Base-by-base conservation (phyloP, 2,888 invertebrate species). In the Catocala nupta region DNA sequence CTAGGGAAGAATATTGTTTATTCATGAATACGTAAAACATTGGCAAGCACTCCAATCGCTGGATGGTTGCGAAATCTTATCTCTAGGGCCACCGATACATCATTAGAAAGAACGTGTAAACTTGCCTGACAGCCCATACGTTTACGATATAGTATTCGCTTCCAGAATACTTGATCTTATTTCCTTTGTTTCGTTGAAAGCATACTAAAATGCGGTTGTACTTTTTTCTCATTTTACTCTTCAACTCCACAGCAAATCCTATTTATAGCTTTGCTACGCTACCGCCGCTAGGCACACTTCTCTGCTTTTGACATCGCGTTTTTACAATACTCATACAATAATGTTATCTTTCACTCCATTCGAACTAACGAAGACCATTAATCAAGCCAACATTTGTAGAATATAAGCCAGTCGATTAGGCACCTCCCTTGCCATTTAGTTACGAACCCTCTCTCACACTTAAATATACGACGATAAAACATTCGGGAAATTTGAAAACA, bases 11-110 rank as follows among this genome's bases (percentile, higher is more conserved):
- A 68, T 77, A 78, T 80, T 88, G 83, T 84, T 83, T 88, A 88
- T 88, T 88, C 83, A 87, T 87, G 82, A 81, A 79, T 73, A 75
- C 74, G 73, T 76, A 79, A 82, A 87, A 84, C 85, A 85, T 83
- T 77, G 80, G 66, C 68, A 59, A 75, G 77, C 82, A 82, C 83
- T 85, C 77, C 81, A 81, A 82, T 84, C 76, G 77, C 49, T 75
- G 71, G 75, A 71, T 70, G 67, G 68, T 62, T 65, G 73, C 55
- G 58, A 65, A 65, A 75, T 70, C 67, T 74, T 74, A 71, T 75
- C 80, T 81, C 72, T 71, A 74, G 78, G 74, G 75, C 63, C 65
- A 43, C 67, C 67, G 56, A 71, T 71, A 73, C 69, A 73, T 71
- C 66, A 70, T 71, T 72, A 73, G 56, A 57, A 63, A 55, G 61